phyloP scores from a whole-genome alignment of 2,113 vertebrate genomes.

The Callospermophilus lateralis region DNA sequence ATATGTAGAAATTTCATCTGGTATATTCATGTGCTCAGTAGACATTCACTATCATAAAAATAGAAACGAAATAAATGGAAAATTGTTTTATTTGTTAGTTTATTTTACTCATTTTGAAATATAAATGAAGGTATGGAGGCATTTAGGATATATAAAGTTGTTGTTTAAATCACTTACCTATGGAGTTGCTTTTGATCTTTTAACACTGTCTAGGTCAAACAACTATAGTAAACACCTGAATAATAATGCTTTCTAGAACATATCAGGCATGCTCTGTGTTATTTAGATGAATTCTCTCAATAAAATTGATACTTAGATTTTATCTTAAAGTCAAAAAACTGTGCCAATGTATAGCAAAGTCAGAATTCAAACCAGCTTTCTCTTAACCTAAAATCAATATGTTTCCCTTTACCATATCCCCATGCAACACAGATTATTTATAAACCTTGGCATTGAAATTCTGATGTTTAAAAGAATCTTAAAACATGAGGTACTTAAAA shows the following conservation, averaged over 20 bases:
- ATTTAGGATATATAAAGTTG: background rate
- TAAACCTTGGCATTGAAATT: background rate
- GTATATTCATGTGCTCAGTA: background rate
- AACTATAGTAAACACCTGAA: background rate
- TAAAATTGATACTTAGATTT: background rate
- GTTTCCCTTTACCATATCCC: background rate
- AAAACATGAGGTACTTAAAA: background rate
- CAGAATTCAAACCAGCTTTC: background rate
- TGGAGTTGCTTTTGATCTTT: background rate
- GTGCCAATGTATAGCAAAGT: background rate
- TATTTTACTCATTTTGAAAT: background rate
- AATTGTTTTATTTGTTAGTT: background rate
- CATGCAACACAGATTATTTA: background rate
- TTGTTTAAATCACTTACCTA: background rate
- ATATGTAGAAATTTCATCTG: background rate
- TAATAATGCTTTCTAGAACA: background rate
- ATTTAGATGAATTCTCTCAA: background rate
- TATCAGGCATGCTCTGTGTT: background rate
- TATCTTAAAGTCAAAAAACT: background rate
- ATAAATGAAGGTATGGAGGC: background rate
- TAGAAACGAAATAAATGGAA: background rate
- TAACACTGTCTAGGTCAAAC: background rate
- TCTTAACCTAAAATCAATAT: constrained; percentile 9
- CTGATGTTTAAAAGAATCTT: background rate
- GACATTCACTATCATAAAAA: background rate